Percentiles rank a stretch among this genome's conserved stretches.
Evolutionary conservation across 2,888 invertebrate species (phyloP).

Genomic region (Nymphalis urticae): DNA sequence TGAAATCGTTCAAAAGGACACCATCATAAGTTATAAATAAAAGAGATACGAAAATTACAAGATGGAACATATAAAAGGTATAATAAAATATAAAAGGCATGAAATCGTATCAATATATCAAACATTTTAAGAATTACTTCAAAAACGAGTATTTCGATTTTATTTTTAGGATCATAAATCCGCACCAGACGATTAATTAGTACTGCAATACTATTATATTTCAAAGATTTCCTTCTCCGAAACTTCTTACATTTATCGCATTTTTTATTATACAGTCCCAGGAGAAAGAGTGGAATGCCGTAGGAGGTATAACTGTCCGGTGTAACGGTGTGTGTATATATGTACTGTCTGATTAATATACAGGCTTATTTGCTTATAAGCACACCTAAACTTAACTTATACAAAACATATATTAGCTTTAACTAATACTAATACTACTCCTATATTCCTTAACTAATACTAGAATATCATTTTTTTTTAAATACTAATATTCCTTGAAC

Average conservation of each 20-base stretch:
- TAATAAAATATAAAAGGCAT: no score
- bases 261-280: background rate
- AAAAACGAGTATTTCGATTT: no score
- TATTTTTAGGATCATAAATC: background rate
- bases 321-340: no score
- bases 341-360: background rate
- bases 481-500: background rate
- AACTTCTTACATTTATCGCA: background rate
- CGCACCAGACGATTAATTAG: background rate
- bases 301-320: background rate
- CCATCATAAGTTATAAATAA: no score
- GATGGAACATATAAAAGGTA: no score
- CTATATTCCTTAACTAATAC: constrained; percentile 1
- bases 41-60: no score
- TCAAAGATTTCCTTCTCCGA: background rate
- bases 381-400: constrained; percentile 4
- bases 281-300: background rate
- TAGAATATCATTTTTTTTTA: background rate
- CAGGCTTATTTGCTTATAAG: constrained; percentile 12
- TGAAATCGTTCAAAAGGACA: no score
- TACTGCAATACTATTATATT: background rate
- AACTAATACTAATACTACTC: no score
- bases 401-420: constrained; percentile 15
- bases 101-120: no score
- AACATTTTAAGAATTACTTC: no score